A percentile compares a stretch with the other conserved stretches of the same genome.
Conservation (phyloP, 2,113 vertebrate genomes). For the Hippolais icterina region DNA sequence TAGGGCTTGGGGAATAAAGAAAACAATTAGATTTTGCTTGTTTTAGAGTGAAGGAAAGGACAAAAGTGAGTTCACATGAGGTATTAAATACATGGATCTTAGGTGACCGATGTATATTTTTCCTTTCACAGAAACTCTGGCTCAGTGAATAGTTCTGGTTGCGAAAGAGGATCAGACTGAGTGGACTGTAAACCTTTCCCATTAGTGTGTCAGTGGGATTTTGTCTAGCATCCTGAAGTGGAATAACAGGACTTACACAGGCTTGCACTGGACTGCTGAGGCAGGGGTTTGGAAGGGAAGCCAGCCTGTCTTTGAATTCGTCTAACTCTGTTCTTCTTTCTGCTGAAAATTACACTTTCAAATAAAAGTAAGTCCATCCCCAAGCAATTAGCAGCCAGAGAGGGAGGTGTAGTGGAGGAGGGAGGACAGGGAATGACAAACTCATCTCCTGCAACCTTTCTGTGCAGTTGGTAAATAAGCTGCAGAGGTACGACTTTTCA, state of each 20-base stretch:
- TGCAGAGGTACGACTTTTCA: neutral
- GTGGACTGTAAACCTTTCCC: neutral
- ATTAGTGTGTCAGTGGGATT: neutral
- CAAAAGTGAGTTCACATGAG: neutral
- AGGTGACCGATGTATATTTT: neutral
- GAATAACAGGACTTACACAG: neutral
- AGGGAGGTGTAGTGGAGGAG: neutral
- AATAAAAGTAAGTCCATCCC: neutral
- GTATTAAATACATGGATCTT: neutral
- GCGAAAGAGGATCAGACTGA: neutral
- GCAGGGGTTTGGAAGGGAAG: neutral
- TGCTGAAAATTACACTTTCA: slow-evolving; percentile 6
- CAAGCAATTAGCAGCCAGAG: neutral
- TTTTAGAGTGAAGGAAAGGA: neutral
- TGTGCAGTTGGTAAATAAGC: neutral
- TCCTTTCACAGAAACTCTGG: neutral
- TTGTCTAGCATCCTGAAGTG: neutral
- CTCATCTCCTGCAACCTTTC: neutral
- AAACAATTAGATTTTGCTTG: neutral
- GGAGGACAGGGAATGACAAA: neutral
- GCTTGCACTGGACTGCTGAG: neutral
- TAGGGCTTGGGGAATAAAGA: neutral
- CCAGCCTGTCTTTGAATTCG: neutral
- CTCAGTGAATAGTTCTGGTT: neutral
- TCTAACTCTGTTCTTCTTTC: neutral